These are phyloP conservation scores for Spilosoma lubricipeda DNA, from an alignment of 2,888 invertebrate genomes.

Conservation along the genomic window DNA sequence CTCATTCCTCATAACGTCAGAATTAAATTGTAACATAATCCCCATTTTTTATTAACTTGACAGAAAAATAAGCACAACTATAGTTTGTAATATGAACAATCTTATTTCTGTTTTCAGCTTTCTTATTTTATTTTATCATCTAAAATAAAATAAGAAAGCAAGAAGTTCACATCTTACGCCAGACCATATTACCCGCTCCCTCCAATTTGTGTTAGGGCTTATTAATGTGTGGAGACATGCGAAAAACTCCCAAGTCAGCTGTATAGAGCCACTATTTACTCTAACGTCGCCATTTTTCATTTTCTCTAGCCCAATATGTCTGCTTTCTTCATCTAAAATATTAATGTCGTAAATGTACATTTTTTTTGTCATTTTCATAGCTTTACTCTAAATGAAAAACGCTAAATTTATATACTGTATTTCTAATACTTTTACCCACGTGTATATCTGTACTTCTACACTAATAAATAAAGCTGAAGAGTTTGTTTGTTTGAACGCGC, in stretches of 20 bases:
- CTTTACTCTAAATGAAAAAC: neutral
- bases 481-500: too few relatives aligned
- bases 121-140: too few relatives aligned
- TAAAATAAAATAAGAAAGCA: neutral
- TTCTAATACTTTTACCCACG: too few relatives aligned
- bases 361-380: slow-evolving; percentile 18
- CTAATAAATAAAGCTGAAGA: too few relatives aligned
- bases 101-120: too few relatives aligned
- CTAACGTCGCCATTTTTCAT: slow-evolving; percentile 47
- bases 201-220: slow-evolving; percentile 72
- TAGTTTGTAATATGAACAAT: neutral
- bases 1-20: too few relatives aligned
- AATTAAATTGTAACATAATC: too few relatives aligned
- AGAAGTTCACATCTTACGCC: slow-evolving; percentile 49
- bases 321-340: slow-evolving; percentile 45
- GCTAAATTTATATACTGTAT: too few relatives aligned
- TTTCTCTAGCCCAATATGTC: slow-evolving; percentile 41
- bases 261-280: slow-evolving; percentile 50
- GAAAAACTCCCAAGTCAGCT: slow-evolving; percentile 62
- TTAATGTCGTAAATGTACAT: slow-evolving; percentile 30
- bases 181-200: slow-evolving; percentile 52
- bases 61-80: too few relatives aligned
- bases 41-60: neutral
- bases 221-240: slow-evolving; percentile 68
- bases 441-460: too few relatives aligned